Evolutionary conservation across 2,797 vertebrate genomes (phyloP).

Genomic region (Protosalanx chinensis): DNA sequence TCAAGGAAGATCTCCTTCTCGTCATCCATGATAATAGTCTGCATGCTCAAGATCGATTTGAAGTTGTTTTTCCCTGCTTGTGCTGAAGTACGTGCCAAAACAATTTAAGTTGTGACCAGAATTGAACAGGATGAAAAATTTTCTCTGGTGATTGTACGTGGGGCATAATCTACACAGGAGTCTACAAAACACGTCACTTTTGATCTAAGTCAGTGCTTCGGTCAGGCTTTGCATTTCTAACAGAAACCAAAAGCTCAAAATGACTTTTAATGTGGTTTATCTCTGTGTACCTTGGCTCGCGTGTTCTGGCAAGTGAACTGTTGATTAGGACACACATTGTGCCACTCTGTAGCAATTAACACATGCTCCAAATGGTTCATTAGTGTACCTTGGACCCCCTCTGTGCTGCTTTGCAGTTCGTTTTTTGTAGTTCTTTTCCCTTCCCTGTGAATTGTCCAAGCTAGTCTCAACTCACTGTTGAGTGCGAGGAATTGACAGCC

Average conservation of each 20-base stretch:
- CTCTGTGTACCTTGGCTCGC: not conserved
- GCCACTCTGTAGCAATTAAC: conserved; percentile 62
- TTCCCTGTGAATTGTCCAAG: conserved; percentile 18
- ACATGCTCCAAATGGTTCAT: conserved; percentile 65
- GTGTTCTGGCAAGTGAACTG: conserved; percentile 46
- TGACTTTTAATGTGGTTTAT: not conserved
- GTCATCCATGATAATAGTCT: too few species aligned
- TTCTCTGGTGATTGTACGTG: too few species aligned
- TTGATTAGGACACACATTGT: conserved; percentile 57
- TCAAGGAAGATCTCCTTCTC: too few species aligned
- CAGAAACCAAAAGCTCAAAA: not conserved
- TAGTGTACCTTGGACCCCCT: conserved; percentile 46
- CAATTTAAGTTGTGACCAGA: too few species aligned
- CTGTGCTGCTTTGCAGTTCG: conserved; percentile 21
- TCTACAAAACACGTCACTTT: too few species aligned
- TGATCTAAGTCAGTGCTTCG: too few species aligned
- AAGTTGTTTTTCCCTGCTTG: too few species aligned
- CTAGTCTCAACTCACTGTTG: not conserved
- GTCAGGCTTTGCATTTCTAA: not conserved
- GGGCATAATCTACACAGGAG: too few species aligned
- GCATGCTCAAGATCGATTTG: too few species aligned
- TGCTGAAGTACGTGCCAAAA: too few species aligned
- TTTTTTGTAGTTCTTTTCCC: conserved; percentile 6
- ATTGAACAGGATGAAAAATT: too few species aligned
- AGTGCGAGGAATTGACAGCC: not conserved